Percentiles rank a stretch among this genome's conserved stretches.
These are phyloP conservation scores for Drosophila sp. DNA, from an alignment of 1,140 invertebrate genomes.

Conservation along the genomic window DNA sequence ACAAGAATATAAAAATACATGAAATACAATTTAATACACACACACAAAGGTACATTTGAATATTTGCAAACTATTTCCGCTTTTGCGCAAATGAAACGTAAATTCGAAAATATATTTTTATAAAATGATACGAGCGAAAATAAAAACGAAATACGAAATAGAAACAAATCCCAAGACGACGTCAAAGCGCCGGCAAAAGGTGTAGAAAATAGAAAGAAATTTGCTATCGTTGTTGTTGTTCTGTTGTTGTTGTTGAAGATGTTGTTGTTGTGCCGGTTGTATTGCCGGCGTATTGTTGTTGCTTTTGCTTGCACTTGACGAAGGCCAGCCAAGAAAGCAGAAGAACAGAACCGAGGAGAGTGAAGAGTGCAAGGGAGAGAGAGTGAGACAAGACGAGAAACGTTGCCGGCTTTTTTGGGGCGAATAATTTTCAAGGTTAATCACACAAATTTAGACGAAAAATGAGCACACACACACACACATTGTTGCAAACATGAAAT, in stretches of 20 bases:
- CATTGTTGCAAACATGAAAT: slow-evolving; percentile 28
- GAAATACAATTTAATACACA: not conserved
- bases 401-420: slow-evolving; percentile 29
- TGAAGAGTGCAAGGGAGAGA: not conserved
- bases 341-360: too few relatives aligned
- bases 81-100: slow-evolving; percentile 60
- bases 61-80: slow-evolving; percentile 74
- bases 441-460: slow-evolving; percentile 45
- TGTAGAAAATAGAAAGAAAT: slow-evolving; percentile 42
- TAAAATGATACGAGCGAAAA: slow-evolving; percentile 25
- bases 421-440: slow-evolving; percentile 63
- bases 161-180: slow-evolving; percentile 5
- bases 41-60: slow-evolving; percentile 15
- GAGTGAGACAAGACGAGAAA: slow-evolving; percentile 1
- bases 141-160: slow-evolving; percentile 5
- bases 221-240: not conserved
- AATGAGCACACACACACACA: slow-evolving; percentile 34
- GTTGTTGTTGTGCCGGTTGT: slow-evolving; percentile 49
- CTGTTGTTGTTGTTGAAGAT: not conserved
- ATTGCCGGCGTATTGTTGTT: slow-evolving; percentile 51
- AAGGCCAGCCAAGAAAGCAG: slow-evolving; percentile 39
- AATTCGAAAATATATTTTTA: slow-evolving; percentile 25
- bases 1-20: not conserved
- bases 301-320: slow-evolving; percentile 49
- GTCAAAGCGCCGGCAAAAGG: slow-evolving; percentile 55